Conservation (phyloP, 2,888 invertebrate species). For the Xanthia icteritia region DNA sequence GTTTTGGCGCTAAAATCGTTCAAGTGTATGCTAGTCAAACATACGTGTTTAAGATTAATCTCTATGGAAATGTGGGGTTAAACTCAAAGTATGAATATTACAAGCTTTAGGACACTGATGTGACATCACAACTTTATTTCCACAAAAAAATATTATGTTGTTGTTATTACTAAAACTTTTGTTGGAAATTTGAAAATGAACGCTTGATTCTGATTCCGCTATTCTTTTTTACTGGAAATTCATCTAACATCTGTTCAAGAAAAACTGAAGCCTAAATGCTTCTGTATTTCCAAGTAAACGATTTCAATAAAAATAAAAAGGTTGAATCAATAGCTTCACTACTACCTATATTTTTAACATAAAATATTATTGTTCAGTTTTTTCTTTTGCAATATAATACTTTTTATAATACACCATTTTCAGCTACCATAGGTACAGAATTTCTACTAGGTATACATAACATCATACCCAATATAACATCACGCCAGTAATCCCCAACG, state of each 20-base stretch:
- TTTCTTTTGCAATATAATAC: background rate
- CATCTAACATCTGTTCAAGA: background rate
- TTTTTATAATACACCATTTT: background rate
- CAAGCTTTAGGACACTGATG: conserved; percentile 8
- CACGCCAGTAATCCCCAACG: background rate
- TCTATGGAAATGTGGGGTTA: conserved; percentile 67
- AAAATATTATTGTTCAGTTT: background rate
- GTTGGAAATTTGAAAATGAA: background rate
- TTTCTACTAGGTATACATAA: background rate
- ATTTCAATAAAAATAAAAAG: background rate
- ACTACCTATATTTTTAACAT: background rate
- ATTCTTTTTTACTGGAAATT: background rate
- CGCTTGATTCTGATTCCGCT: background rate
- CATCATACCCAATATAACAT: background rate
- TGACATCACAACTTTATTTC: too few species aligned
- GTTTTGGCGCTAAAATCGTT: conserved; percentile 60
- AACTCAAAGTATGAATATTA: conserved; percentile 24
- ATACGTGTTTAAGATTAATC: conserved; percentile 69
- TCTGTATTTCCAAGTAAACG: background rate
- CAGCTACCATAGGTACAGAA: background rate
- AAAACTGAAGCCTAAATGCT: too few species aligned
- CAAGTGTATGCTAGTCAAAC: conserved; percentile 65
- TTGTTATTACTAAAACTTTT: too few species aligned
- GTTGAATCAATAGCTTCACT: too few species aligned
- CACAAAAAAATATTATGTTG: too few species aligned